A percentile compares a stretch with the other conserved stretches of the same genome.
Conservation (phyloP, 2,888 invertebrate genomes). For the Hyles lineata region DNA sequence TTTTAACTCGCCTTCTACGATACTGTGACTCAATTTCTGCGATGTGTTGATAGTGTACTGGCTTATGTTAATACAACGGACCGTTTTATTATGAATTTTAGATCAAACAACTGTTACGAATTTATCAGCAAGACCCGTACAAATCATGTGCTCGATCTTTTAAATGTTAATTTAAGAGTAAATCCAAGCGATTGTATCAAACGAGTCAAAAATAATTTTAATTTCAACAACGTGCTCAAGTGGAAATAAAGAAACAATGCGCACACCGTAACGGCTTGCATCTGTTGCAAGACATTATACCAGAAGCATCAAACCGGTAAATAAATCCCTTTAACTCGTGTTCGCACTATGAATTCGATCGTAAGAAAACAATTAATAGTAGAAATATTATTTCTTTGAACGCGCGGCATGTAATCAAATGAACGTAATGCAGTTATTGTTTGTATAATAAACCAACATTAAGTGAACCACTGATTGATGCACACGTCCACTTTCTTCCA, state of each 20-base stretch:
- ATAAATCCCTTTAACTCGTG: not conserved
- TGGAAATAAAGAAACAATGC: no score
- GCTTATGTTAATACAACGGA: constrained; percentile 23
- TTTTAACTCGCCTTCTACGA: constrained; percentile 52
- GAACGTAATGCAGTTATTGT: constrained; percentile 14
- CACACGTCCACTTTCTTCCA: constrained; percentile 13
- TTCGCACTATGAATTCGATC: not conserved
- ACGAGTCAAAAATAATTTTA: not conserved
- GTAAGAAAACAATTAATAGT: not conserved
- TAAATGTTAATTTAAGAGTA: not conserved
- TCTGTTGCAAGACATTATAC: not conserved
- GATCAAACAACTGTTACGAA: not conserved
- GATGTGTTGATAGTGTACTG: constrained; percentile 26
- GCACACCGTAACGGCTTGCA: no score
- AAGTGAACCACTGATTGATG: constrained; percentile 15
- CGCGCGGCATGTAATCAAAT: not conserved
- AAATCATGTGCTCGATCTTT: constrained; percentile 1
- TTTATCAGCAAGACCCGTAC: not conserved
- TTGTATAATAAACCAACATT: constrained; percentile 13
- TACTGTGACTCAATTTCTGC: constrained; percentile 50
- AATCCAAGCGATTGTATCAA: not conserved
- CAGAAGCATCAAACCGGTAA: not conserved
- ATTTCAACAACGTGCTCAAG: not conserved
- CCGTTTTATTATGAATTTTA: constrained; percentile 18
- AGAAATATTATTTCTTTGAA: constrained; percentile 4